Base-by-base conservation (phyloP, 1,140 invertebrate genomes). In the Diuraphis noxia region DNA sequence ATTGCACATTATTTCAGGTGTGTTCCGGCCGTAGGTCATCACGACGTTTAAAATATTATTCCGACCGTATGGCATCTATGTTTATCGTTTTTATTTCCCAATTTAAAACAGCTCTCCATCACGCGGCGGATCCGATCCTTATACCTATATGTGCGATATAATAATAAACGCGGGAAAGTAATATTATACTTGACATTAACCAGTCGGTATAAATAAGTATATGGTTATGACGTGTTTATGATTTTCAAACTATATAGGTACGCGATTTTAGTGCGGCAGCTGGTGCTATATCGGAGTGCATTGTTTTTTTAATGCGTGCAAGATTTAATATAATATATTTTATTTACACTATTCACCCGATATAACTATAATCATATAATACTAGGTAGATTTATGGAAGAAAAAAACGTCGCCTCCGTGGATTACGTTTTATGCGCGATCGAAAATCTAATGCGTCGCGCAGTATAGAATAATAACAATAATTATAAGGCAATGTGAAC, bases 1-100 rank as follows among this genome's bases (percentile, higher is more conserved):
- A 81, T 81, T 81, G 79, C 79, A 81, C 79, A 81, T 81, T 30
- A 81, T 81, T 40, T 81, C 10, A 38, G 79, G 79, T 30, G 25
- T 25, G 56, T 25, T 23, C 38, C 34, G 8, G 79, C 79, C 79
- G 79, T 81, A 40, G 79, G 79, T 81, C 36, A 81, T 81, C 79
- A 81, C 79, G 79, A 81, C 79, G 79, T 81, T 38, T 25, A n/a
- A 63, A 46, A 30, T 8, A n/a, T 72, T 56, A 79, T 23, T n/a
- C n/a, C n/a, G 23, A 36, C n/a, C 21, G 34, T 34, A 38, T 13
- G 36, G n/a, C n/a, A n/a, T 40, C 79, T 40, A 8, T 81, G 21
- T 81, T 81, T 40, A 81, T 36, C 79, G 9, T 81, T 40, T 4
- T 81, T 81, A 81, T 81, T 81, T 23, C 34, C 79, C 79, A 81